Conservation (phyloP, 2,888 invertebrate genomes). For the Harpalus rubripes region DNA sequence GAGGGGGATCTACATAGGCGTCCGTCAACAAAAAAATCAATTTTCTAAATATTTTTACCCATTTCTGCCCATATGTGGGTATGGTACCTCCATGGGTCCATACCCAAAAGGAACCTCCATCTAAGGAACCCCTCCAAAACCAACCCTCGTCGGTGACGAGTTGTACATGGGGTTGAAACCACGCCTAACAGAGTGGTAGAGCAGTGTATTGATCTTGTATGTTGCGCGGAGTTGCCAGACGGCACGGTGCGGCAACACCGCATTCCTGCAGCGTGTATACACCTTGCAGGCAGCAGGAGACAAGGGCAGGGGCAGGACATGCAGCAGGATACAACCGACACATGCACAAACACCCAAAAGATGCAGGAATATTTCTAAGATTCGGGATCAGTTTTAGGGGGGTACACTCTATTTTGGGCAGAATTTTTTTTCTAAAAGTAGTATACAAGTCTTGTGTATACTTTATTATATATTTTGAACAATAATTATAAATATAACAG, state of each 20-base stretch:
- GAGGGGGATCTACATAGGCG: constrained; percentile 11
- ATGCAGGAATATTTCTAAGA: not conserved
- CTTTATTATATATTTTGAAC: no score
- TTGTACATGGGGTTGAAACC: constrained; percentile 15
- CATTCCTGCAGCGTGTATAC: constrained; percentile 53
- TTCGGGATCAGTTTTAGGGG: no score
- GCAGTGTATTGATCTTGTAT: constrained; percentile 59
- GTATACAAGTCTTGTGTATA: no score
- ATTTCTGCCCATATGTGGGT: not conserved
- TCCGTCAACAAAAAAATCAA: not conserved
- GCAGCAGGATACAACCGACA: constrained; percentile 17
- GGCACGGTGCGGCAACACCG: constrained; percentile 39
- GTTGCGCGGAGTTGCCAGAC: constrained; percentile 51
- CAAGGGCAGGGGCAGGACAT: constrained; percentile 12
- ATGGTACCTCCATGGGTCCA: not conserved
- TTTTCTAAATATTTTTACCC: no score
- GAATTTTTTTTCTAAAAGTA: no score
- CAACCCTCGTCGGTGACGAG: constrained; percentile 12
- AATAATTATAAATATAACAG: no score
- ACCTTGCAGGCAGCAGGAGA: constrained; percentile 11
- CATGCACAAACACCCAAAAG: not conserved
- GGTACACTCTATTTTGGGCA: no score
- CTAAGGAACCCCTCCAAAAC: not conserved
- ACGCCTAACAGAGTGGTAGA: constrained; percentile 27
- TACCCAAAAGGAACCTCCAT: not conserved